A percentile compares a stretch with the other conserved stretches of the same genome.
Conservation (phyloP, 2,797 vertebrate species). For the Mormyrops attenuatus region DNA sequence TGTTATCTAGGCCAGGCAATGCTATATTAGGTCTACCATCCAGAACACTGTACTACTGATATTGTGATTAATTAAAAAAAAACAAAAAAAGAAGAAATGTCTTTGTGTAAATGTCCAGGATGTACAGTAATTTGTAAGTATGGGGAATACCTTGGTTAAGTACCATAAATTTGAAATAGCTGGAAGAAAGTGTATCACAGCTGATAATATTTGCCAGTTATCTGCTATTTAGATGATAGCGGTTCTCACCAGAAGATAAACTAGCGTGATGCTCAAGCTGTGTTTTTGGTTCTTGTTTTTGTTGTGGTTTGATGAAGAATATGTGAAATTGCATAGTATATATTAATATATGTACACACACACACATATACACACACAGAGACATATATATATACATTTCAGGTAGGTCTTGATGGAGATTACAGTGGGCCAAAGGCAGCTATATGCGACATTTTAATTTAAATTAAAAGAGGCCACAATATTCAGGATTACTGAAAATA, state of each 20-base stretch:
- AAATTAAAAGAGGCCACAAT: background rate
- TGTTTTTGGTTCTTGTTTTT: background rate
- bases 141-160: background rate
- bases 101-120: background rate
- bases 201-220: background rate
- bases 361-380: too few relatives aligned
- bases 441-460: background rate
- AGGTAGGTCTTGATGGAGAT: background rate
- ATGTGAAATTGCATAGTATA: too few relatives aligned
- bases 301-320: background rate
- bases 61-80: background rate
- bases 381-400: too few relatives aligned
- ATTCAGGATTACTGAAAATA: background rate
- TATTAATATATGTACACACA: too few relatives aligned
- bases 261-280: background rate
- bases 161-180: background rate
- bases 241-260: background rate
- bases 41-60: background rate
- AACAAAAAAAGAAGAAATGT: background rate
- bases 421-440: background rate
- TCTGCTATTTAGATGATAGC: background rate
- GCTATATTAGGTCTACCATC: background rate
- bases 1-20: background rate
- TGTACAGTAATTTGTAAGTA: background rate
- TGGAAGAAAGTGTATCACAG: background rate